Percentiles rank a stretch among this genome's conserved stretches.
Evolutionary conservation across 92 coral and sea anemone species (phyloP).

Genomic region (Desmophyllum pertusum): DNA sequence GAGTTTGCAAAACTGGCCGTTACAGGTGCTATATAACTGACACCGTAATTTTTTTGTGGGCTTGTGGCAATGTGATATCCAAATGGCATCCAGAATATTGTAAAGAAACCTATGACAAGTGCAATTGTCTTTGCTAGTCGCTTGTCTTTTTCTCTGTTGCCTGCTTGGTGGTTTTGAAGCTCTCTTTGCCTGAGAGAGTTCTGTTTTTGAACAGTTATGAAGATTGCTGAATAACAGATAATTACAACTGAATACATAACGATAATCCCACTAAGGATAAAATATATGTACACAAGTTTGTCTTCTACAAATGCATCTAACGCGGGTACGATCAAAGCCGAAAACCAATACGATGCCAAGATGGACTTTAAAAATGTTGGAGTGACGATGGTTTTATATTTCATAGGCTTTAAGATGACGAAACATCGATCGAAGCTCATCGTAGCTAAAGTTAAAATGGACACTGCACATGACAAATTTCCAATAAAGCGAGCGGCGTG

Average conservation of each 20-base stretch:
- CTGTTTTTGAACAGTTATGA: slow-evolving; percentile 56
- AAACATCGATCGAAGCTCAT: slow-evolving; percentile 80
- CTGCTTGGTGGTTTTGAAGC: slow-evolving; percentile 44
- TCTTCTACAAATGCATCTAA: slow-evolving; percentile 71
- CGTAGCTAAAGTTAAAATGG: slow-evolving; percentile 57
- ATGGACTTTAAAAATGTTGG: slow-evolving; percentile 45
- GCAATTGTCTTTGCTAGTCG: slow-evolving; percentile 70
- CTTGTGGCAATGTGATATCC: slow-evolving; percentile 45
- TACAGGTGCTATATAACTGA: slow-evolving; percentile 62
- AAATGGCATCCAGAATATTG: slow-evolving; percentile 72
- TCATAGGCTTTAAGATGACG: slow-evolving; percentile 66
- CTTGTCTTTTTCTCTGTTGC: slow-evolving; percentile 55
- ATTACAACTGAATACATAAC: slow-evolving; percentile 47
- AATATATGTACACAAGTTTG: slow-evolving; percentile 50
- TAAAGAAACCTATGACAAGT: slow-evolving; percentile 71
- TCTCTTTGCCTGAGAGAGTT: slow-evolving; percentile 30
- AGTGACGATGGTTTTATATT: slow-evolving; percentile 43
- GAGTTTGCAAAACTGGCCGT: slow-evolving; percentile 76
- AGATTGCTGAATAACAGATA: slow-evolving; percentile 55
- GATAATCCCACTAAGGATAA: slow-evolving; percentile 36
- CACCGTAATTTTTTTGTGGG: slow-evolving; percentile 63
- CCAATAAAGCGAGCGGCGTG: slow-evolving; percentile 69
- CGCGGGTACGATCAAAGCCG: slow-evolving; percentile 45
- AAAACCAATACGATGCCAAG: slow-evolving; percentile 40
- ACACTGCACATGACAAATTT: slow-evolving; percentile 66